Percentiles rank a stretch among this genome's conserved stretches.
Evolutionary conservation across 2,888 invertebrate species (phyloP).

Genomic region (Cheiracanthium punctorium): DNA sequence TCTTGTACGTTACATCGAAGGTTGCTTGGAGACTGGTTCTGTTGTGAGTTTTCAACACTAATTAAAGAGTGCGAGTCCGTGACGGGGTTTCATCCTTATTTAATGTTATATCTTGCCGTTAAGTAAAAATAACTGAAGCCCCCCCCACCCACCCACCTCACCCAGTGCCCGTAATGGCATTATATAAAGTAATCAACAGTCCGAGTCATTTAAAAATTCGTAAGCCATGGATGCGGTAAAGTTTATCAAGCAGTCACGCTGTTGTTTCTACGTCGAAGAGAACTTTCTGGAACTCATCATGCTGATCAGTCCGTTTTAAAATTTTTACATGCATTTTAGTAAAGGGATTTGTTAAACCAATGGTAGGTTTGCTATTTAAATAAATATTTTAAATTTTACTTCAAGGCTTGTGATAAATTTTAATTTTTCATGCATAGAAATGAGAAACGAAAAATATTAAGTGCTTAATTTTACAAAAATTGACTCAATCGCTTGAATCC

Average conservation of each 20-base stretch:
- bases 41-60: constrained; percentile 47
- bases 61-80: constrained; percentile 47
- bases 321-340: constrained; percentile 24
- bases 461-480: too few relatives aligned
- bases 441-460: background rate
- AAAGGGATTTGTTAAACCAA: constrained; percentile 25
- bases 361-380: constrained; percentile 35
- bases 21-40: constrained; percentile 56
- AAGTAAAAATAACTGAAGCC: constrained; percentile 49
- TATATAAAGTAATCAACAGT: constrained; percentile 39
- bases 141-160: too few relatives aligned
- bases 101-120: constrained; percentile 18
- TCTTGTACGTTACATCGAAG: background rate
- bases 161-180: constrained; percentile 35
- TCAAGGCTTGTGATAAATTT: too few relatives aligned
- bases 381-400: too few relatives aligned
- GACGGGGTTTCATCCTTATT: constrained; percentile 46
- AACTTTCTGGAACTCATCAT: background rate
- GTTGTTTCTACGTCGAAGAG: background rate
- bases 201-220: background rate
- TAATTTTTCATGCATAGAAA: background rate
- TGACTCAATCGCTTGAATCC: too few relatives aligned
- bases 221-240: background rate
- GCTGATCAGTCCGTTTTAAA: background rate
- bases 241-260: too few relatives aligned